These are phyloP conservation scores for Netta rufina DNA, from an alignment of 2,797 vertebrate species.

Conservation along the genomic window DNA sequence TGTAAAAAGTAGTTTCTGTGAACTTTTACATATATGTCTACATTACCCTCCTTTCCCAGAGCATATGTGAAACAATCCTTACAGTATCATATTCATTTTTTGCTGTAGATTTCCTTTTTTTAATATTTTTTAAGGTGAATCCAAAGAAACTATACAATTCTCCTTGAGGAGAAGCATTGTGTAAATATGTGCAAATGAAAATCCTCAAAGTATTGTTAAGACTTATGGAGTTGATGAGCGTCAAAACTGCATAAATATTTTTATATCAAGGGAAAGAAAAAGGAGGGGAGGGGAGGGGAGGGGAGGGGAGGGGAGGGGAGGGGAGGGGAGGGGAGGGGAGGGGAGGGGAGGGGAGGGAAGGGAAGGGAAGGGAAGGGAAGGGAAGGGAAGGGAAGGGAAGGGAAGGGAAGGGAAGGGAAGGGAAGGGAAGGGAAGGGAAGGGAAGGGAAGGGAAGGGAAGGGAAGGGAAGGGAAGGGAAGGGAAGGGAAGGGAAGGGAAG, in stretches of 20 bases:
- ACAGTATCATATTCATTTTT: not conserved
- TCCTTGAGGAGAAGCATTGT: not conserved
- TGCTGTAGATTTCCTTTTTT: not conserved
- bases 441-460: too few relatives aligned
- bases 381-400: too few relatives aligned
- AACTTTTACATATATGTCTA: not conserved
- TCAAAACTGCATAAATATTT: not conserved
- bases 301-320: too few relatives aligned
- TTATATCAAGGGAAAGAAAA: too few relatives aligned
- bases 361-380: too few relatives aligned
- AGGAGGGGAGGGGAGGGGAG: too few relatives aligned
- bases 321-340: too few relatives aligned
- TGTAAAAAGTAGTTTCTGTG: slow-evolving; percentile 20
- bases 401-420: too few relatives aligned
- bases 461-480: too few relatives aligned
- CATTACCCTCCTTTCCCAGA: not conserved
- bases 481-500: too few relatives aligned
- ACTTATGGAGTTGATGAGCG: not conserved
- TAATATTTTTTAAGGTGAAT: not conserved
- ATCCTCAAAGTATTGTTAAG: not conserved
- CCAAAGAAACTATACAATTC: not conserved
- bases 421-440: too few relatives aligned
- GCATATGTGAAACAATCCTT: not conserved
- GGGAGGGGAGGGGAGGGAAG: too few relatives aligned
- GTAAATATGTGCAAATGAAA: not conserved